Base-by-base conservation (phyloP, 53 echinoderm and acorn worm genomes). In the Hippasteria phrygiana region DNA sequence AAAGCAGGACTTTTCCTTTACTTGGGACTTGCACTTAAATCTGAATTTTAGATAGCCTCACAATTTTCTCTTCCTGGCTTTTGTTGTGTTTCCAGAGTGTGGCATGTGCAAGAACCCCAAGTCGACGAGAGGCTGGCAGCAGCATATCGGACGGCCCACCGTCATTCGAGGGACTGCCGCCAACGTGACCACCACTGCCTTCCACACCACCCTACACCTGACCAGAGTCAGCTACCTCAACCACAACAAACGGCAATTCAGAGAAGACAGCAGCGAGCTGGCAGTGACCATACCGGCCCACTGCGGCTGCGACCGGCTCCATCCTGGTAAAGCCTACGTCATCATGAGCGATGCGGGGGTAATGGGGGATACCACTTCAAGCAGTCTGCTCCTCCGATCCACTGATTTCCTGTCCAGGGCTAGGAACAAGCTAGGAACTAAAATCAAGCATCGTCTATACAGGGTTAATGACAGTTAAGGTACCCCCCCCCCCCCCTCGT, bases 281-380 rank as follows among this genome's bases (percentile, higher is more conserved):
- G 50, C 1, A 11, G 65, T 85, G 11, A 65, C 33, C 37, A 34
- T 71, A 12, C 85, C 85, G 0, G 20, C 71, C 0, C 85, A 71
- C 14, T 85, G 85, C 36, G 37, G 32, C 47, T 85, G 85, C 50
- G 36, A 35, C 5, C 24, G 9, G 36, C 38, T 85, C 48, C 46
- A 34, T 11, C 70, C 38, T 3, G 53, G 48, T 35, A 85, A 50
- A 53, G 70, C 85, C 4, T 85, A 85, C 51, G 36, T 71, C 41
- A 35, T 85, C 71, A 85, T 85, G 85, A 70, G 70, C n/a, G 70
- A 71, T 50, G 85, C 5, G 20, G n/a, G 12, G 24, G 38, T 36
- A 14, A 20, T 6, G 24, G 48, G 36, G 50, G 53, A n/a, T 12
- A 17, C 31, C 24, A 51, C 33, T 37, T 34, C 24, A 1, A 36